phyloP scores from a whole-genome alignment of 1,140 invertebrate genomes.

The Drosophila kikkawai region DNA sequence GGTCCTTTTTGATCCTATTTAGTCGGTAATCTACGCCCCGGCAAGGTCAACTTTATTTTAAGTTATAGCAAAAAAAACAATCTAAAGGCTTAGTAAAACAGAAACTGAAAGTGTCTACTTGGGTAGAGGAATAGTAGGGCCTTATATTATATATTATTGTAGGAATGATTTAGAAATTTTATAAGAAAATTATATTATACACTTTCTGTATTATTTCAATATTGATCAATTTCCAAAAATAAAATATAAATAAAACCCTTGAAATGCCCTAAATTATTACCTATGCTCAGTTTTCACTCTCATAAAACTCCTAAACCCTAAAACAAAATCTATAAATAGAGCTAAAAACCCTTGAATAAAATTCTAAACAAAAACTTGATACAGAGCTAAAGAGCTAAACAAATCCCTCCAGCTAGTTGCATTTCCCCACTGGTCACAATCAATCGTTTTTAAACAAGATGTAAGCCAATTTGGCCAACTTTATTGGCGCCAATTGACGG shows the following conservation, averaged over 20 bases:
- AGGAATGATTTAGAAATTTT: neutral
- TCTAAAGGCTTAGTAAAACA: neutral
- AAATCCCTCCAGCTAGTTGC: neutral
- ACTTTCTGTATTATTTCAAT: neutral
- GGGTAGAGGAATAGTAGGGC: neutral
- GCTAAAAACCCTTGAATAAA: no score
- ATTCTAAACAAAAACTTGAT: neutral
- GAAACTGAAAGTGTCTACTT: neutral
- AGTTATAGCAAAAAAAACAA: neutral
- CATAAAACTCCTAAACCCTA: neutral
- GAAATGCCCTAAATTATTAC: neutral
- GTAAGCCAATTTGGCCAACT: constrained; percentile 18
- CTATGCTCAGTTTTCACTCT: neutral
- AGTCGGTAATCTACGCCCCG: neutral
- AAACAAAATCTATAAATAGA: neutral
- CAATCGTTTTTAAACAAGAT: constrained; percentile 30
- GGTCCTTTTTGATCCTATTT: neutral
- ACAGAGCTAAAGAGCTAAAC: neutral
- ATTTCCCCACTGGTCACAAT: neutral
- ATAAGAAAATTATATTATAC: neutral
- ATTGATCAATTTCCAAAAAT: no score
- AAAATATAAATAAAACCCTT: neutral
- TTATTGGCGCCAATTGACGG: constrained; percentile 32
- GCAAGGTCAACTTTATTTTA: neutral
- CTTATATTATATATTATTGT: no score